Conservation (phyloP, 1,140 invertebrate species). For the Carposina sasakii region DNA sequence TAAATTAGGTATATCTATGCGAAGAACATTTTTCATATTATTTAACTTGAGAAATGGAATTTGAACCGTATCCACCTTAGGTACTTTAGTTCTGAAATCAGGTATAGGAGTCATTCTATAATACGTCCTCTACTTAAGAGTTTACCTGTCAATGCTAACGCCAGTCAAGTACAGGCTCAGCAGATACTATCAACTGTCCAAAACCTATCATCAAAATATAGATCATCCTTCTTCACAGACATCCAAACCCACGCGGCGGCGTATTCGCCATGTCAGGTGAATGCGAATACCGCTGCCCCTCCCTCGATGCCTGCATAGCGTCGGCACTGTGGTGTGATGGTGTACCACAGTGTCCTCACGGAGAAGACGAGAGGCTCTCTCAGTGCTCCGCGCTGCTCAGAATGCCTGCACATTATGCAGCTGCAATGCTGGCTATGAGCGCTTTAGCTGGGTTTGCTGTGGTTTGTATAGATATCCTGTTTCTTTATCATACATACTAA, state of each 20-base stretch:
- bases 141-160: too few species aligned
- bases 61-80: too few species aligned
- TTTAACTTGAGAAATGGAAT: too few species aligned
- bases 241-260: constrained; percentile 59
- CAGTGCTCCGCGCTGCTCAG: constrained; percentile 84
- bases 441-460: constrained; percentile 49
- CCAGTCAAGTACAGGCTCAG: too few species aligned
- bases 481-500: too few species aligned
- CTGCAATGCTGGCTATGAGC: constrained; percentile 65
- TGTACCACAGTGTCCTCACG: constrained; percentile 87
- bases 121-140: too few species aligned
- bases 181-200: too few species aligned
- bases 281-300: constrained; percentile 86
- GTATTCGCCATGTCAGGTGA: constrained; percentile 78
- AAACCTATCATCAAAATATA: too few species aligned
- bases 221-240: constrained; percentile 40
- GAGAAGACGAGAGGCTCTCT: constrained; percentile 87
- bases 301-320: constrained; percentile 90
- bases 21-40: too few species aligned
- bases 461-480: constrained; percentile 37
- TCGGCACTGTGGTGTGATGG: constrained; percentile 92
- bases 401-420: constrained; percentile 81
- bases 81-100: too few species aligned
- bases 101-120: too few species aligned
- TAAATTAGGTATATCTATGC: too few species aligned